Evolutionary conservation across 1,140 invertebrate genomes (phyloP), one percentile per base, ranked within the genome.

Genomic region (Yoshiicerus persimilis): DNA sequence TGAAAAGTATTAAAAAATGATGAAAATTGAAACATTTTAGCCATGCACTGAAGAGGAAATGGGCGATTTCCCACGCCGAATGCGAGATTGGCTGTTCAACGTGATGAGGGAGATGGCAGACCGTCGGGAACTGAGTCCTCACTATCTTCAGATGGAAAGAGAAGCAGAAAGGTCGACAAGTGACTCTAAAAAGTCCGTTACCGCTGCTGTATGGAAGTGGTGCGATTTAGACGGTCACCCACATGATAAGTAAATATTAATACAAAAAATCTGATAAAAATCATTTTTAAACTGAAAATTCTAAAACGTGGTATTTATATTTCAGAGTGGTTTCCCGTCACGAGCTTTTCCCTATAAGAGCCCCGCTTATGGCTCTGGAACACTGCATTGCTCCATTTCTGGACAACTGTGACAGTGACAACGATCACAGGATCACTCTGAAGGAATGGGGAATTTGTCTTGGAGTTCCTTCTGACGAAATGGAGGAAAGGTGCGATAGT

Each of bases 51-150:
- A 95, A 41, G 96, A 96, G 87, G 97, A 98, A 92, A 96, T 98
- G 95, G 93, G 94, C 6, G 97, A 98, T 93, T 98, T 98, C 92
- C 97, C 97, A 27, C 94, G 97, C 30, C 95, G 98, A 90, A 99
- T 99, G 97, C 95, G 97, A 64, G 98, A 99, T 91, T 99, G 98
- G 98, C 94, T 99, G 9, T 99, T 98, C 94, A 98, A 98, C 94
- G 96, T 98, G 84, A 97, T 98, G 97, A 95, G 97, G 88, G 97
- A 98, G 93, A 93, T 98, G 92, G 97, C 98, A 84, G 97, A 98
- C 92, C 94, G 97, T 90, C 94, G 96, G 91, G 97, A 98, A 92
- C 93, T 98, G 4, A 95, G 96, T n/a, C 94, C 95, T 8, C 94
- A 97, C 91, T 98, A 96, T 91, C 93, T 96, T 92, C 94, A 95